These are phyloP conservation scores for Lycaena phlaeas DNA, from an alignment of 2,888 invertebrate genomes.

Conservation along the genomic window DNA sequence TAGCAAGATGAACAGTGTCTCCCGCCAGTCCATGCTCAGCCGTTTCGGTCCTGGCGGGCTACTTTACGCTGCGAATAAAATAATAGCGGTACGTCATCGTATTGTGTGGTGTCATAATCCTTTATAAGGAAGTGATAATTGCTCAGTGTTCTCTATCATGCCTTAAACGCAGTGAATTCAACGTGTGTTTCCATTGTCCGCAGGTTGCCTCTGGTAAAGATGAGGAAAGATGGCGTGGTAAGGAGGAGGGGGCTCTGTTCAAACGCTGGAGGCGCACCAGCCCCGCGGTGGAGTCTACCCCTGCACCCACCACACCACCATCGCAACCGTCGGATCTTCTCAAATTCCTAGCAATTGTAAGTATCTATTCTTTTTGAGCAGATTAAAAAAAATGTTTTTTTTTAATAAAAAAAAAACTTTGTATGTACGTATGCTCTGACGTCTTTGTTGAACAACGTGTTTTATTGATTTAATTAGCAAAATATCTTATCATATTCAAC, in stretches of 20 bases:
- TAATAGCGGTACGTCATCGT: conserved; percentile 65
- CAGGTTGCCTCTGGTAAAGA: conserved; percentile 69
- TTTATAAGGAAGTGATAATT: conserved; percentile 26
- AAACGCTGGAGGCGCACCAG: conserved; percentile 58
- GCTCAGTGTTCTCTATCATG: conserved; percentile 25
- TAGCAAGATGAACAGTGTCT: conserved; percentile 70
- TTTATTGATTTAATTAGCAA: too few relatives aligned
- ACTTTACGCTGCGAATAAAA: conserved; percentile 64
- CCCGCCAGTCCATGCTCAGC: conserved; percentile 61
- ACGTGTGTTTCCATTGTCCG: conserved; percentile 45
- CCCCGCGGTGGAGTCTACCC: conserved; percentile 36
- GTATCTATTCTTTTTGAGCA: conserved; percentile 43
- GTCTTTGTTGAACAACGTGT: conserved; percentile 8
- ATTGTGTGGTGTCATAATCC: conserved; percentile 36
- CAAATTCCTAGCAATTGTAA: conserved; percentile 86
- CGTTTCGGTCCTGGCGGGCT: conserved; percentile 65
- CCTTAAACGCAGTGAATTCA: conserved; percentile 2
- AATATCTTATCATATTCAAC: too few relatives aligned
- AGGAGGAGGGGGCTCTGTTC: conserved; percentile 60
- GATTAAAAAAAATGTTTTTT: background rate
- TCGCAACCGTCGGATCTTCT: conserved; percentile 68
- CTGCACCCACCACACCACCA: conserved; percentile 30
- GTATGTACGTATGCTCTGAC: background rate
- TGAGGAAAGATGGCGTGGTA: conserved; percentile 61
- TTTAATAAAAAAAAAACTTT: background rate